Evolutionary conservation across 64 coral and sea anemone genomes (phyloP), one percentile per base, ranked within the genome.

Genomic region (Montipora cactus): DNA sequence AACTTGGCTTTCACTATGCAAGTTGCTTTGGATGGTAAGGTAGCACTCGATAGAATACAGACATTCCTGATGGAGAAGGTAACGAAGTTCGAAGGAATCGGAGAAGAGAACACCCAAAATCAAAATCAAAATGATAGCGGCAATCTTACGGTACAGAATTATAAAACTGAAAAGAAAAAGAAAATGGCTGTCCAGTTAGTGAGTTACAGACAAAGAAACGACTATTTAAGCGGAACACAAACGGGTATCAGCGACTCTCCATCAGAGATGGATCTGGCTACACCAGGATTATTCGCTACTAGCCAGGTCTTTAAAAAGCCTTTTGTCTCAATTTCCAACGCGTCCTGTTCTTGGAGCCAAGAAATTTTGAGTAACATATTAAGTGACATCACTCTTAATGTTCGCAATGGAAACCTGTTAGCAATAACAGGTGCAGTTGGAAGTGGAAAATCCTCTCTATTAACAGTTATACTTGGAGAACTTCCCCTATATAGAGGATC

Each of bases 381-480:
- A 2, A 51, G 52, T 20, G 75, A 79, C 74, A 18, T 90, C 49
- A 70, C 93, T 22, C 77, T 95, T 12, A 90, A 69, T 48, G 28
- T 95, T 49, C 67, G 70, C 67, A 55, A 84, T 53, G 66, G 72
- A 11, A 87, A 89, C 70, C 47, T 96, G 5, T 81, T 96, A 1
- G 69, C 91, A 1, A 72, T 95, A 15, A 92, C 82, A 18, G 94
- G 94, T 37, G 74, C 77, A 1, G 94, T 92, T 0, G 94, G 94
- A 4, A 88, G 74, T 88, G 94, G 94, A n/a, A 98, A 98, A 20
- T 98, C 96, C 5, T 90, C 93, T 5, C 55, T 98, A 7, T 44
- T 98, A 4, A 78, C 45, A 47, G 85, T 93, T 59, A 89, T 98
- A 23, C 73, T 37, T 28, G 21, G 21, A 25, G 22, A 98, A 77